Conservation (phyloP, 2,888 invertebrate species). For the Melanargia galathea region DNA sequence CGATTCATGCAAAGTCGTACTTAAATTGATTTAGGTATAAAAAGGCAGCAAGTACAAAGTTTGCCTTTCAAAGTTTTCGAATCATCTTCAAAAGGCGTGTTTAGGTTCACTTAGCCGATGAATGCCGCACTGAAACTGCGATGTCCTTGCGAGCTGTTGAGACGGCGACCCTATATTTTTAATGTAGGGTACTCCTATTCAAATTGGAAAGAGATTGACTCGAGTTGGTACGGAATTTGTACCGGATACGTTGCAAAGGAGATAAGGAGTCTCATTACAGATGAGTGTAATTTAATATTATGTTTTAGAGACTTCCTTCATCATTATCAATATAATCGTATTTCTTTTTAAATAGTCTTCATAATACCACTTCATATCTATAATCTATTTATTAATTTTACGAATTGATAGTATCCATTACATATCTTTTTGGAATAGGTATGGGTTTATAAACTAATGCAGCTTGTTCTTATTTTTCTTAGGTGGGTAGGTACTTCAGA, state of each 20-base stretch:
- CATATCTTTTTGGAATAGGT: too few species aligned
- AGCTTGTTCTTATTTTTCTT: too few species aligned
- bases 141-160: constrained; percentile 63
- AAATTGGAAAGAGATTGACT: constrained; percentile 55
- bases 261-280: constrained; percentile 11
- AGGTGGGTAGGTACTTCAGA: too few species aligned
- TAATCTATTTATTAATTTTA: too few species aligned
- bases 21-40: constrained; percentile 40
- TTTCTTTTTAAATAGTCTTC: background rate
- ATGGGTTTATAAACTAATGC: too few species aligned
- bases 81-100: constrained; percentile 56
- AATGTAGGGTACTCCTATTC: constrained; percentile 73
- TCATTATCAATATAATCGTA: background rate
- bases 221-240: constrained; percentile 38
- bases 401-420: too few species aligned
- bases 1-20: constrained; percentile 25
- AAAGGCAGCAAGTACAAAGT: constrained; percentile 53
- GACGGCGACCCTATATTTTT: constrained; percentile 65
- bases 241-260: constrained; percentile 29
- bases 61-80: constrained; percentile 58
- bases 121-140: constrained; percentile 55
- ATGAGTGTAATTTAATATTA: constrained; percentile 18
- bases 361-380: too few species aligned
- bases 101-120: constrained; percentile 70
- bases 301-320: constrained; percentile 11